Conservation (phyloP, 2,113 vertebrate genomes). For the Ibidorhyncha struthersii region DNA sequence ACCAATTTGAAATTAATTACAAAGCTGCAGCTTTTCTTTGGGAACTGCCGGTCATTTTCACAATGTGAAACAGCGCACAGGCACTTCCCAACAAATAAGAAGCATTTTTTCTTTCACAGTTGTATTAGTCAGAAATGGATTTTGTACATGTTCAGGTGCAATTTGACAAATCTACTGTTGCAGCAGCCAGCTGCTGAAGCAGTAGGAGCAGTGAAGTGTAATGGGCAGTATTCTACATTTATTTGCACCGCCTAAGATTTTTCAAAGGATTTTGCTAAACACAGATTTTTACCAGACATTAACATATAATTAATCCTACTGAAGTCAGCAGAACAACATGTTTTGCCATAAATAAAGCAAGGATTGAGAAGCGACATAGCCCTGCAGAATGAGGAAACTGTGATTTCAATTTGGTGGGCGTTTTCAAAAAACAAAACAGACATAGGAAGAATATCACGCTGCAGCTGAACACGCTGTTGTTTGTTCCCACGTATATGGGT, state of each 20-base stretch:
- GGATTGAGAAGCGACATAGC: background rate
- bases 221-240: background rate
- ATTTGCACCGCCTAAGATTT: background rate
- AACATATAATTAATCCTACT: background rate
- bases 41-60: background rate
- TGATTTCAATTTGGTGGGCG: fast-evolving
- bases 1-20: conserved; percentile 28
- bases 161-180: background rate
- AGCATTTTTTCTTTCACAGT: background rate
- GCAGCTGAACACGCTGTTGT: fast-evolving
- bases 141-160: background rate
- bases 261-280: background rate
- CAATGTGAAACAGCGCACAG: background rate
- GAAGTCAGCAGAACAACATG: background rate
- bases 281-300: background rate
- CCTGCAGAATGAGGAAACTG: background rate
- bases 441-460: background rate
- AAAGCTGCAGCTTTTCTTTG: background rate
- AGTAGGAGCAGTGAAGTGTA: background rate
- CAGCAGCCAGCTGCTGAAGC: background rate
- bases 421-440: background rate
- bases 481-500: no score
- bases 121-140: background rate
- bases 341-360: background rate
- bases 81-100: background rate